Base-by-base conservation (phyloP, 2,888 invertebrate species). In the Lydus trimaculatus region DNA sequence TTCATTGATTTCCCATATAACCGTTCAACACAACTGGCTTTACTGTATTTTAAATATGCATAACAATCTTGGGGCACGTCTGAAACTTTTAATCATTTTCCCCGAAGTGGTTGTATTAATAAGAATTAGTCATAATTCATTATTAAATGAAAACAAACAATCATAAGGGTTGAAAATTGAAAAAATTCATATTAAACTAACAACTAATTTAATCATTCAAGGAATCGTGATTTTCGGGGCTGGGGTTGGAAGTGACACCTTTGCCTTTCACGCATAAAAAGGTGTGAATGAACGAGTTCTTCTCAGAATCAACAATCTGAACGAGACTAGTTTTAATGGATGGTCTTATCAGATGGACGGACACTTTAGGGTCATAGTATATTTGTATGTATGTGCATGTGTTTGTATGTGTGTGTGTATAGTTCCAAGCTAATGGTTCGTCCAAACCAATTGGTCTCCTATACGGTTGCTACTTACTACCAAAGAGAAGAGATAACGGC, bases 391-490 rank as follows among this genome's bases (percentile, higher is more conserved):
- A 13, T 52, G 20, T 52, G 23, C 20, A 17, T n/a, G 23, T 52
- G 20, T 52, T 3, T 17, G 43, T 52, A 11, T 56, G 25, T 52
- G 7, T 6, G 20, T 48, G 4, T n/a, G 8, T 56, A 56, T 28
- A 28, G 8, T 15, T 72, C 70, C 66, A 67, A 75, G 64, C 78
- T 79, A 80, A 80, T 79, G 79, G 79, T 77, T 68, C 78, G 76
- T 78, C 75, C 77, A 74, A 78, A 78, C 77, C 79, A 79, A 80
- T 80, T 79, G 79, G 78, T 76, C 75, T 74, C 73, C 72, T 69
- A 56, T 56, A 56, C 56, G 56, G 56, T 28, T 56, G 56, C 56
- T 56, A 56, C 56, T 56, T 56, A 56, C 56, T 56, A 56, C 56
- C 56, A 56, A 25, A 56, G 56, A 56, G 56, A 28, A 56, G 65